Evolutionary conservation across 2,797 vertebrate genomes (phyloP).

Genomic region (Aeoliscus strigatus): DNA sequence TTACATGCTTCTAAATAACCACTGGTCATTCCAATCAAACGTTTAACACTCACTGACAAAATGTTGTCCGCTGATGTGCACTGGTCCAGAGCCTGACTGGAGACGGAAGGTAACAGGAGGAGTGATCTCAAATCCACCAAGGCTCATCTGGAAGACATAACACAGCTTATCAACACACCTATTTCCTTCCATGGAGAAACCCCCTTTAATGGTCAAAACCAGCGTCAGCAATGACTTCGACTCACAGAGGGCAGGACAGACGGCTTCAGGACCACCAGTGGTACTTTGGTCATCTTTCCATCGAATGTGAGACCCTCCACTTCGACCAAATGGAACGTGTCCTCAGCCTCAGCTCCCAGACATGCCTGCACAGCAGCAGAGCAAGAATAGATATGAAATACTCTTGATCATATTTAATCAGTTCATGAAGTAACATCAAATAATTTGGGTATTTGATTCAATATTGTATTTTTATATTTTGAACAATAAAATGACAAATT

Average conservation of each 20-base stretch:
- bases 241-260: constrained; percentile 79
- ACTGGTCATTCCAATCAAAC: constrained; percentile 3
- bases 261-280: constrained; percentile 74
- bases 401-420: too few species aligned
- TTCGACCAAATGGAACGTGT: constrained; percentile 78
- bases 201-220: background rate
- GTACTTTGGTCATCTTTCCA: constrained; percentile 74
- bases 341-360: constrained; percentile 77
- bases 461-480: too few species aligned
- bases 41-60: constrained; percentile 77
- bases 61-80: constrained; percentile 81
- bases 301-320: constrained; percentile 75
- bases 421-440: too few species aligned
- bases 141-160: constrained; percentile 63
- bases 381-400: too few species aligned
- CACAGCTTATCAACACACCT: too few species aligned
- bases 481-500: too few species aligned
- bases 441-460: too few species aligned
- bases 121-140: constrained; percentile 80
- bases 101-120: constrained; percentile 79
- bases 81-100: constrained; percentile 76
- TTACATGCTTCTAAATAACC: too few species aligned
- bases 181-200: too few species aligned
- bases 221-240: background rate
- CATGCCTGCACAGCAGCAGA: constrained; percentile 65